Base-by-base conservation (phyloP, 2,113 vertebrate species). In the Chroicocephalus ridibundus region DNA sequence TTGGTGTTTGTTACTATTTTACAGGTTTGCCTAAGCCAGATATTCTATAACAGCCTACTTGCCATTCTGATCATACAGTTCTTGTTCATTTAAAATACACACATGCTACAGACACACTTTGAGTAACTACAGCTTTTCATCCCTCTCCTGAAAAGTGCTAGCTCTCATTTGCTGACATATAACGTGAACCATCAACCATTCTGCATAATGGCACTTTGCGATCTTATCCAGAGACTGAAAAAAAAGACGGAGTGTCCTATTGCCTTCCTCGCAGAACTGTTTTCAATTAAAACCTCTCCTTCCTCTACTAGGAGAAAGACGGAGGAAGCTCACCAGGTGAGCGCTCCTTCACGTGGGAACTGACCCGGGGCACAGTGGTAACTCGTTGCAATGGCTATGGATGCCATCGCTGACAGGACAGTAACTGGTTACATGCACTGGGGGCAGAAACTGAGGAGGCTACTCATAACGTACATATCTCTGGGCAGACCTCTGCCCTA, bases 391-490 rank as follows among this genome's bases (percentile, higher is more conserved):
- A 11, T 3, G 12, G 21, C 10, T 36, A 42, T 27, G 26, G 65
- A 34, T 60, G 57, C 42, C 69, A 66, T 0, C 6, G 2, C 42
- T n/a, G 22, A 20, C 1, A 36, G 31, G 26, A 14, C 0, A 0
- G 2, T 27, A 61, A 54, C n/a, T 7, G 14, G 20, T 0, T 66
- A 36, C 26, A 22, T 5, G 3, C 44, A 32, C 32, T 8, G n/a
- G 26, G 62, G 5, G 27, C 81, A 40, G 20, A 64, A 57, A 14
- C 8, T 3, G 14, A 8, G 29, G 38, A 21, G 11, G 27, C 15
- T 31, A 19, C 11, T 36, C 13, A 6, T 19, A 12, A 32, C 0
- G 5, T 12, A 14, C 6, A 0, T 3, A 13, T 4, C n/a, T 44
- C 29, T 9, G 44, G 27, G 31, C 44, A 69, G 26, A 51, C 4